Percentiles rank a stretch among this genome's conserved stretches.
These are phyloP conservation scores for Lasioglossum leucozonium DNA, from an alignment of 2,888 invertebrate genomes.

Conservation along the genomic window DNA sequence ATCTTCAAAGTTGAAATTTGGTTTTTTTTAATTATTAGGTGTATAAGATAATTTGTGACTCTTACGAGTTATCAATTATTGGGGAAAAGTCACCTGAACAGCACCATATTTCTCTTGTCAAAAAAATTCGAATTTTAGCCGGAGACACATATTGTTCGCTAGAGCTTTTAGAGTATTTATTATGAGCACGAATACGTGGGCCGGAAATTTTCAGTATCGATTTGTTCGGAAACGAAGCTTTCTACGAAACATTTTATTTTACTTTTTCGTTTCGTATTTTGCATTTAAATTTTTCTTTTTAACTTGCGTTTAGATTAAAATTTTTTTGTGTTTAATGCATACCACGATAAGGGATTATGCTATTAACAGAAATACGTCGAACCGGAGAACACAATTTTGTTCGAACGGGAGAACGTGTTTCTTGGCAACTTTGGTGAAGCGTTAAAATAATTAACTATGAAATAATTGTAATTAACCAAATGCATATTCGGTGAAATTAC, in stretches of 20 bases:
- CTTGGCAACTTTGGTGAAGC: background rate
- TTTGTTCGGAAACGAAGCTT: background rate
- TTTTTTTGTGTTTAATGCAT: too few relatives aligned
- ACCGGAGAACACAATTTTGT: background rate
- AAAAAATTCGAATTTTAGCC: background rate
- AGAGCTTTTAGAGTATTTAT: background rate
- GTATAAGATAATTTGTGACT: too few relatives aligned
- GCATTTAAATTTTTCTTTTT: background rate
- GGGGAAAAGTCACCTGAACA: too few relatives aligned
- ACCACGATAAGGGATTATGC: too few relatives aligned
- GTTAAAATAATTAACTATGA: background rate
- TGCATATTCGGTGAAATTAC: background rate
- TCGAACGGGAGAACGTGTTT: too few relatives aligned
- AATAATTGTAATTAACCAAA: background rate
- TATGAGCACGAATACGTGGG: background rate
- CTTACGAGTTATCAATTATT: too few relatives aligned
- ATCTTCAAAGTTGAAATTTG: too few relatives aligned
- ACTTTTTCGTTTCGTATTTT: background rate
- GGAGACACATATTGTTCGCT: background rate
- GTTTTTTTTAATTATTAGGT: too few relatives aligned
- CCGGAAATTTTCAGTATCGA: background rate
- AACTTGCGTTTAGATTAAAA: too few relatives aligned
- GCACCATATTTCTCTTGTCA: too few relatives aligned
- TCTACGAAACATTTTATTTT: background rate
- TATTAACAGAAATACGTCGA: background rate